Conservation (phyloP, 92 coral and sea anemone genomes). For the Porites lobata region DNA sequence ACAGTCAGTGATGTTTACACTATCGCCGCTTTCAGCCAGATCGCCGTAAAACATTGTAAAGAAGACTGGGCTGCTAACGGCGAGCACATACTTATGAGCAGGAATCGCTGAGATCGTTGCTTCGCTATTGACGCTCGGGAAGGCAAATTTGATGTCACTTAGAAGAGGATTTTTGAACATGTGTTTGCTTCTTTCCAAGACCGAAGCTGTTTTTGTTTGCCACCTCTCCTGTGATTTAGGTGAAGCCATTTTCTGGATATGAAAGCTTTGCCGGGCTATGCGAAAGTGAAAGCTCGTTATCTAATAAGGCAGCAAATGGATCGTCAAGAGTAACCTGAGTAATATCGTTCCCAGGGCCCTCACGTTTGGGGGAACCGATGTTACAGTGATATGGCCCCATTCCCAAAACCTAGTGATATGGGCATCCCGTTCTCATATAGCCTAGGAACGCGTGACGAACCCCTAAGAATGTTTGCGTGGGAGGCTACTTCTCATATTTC, state of each 20-base stretch:
- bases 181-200: not conserved
- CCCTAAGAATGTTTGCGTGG: no score
- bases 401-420: no score
- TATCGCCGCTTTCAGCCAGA: not conserved
- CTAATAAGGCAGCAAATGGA: no score
- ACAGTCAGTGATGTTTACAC: not conserved
- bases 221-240: not conserved
- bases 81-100: conserved; percentile 10
- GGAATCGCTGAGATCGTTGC: not conserved
- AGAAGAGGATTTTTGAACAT: not conserved
- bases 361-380: no score
- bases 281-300: no score
- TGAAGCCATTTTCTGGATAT: not conserved
- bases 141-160: not conserved
- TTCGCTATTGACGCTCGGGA: not conserved
- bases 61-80: conserved; percentile 5
- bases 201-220: not conserved
- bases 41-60: conserved; percentile 12
- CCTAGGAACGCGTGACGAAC: no score
- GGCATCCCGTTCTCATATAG: no score
- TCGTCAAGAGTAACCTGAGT: no score
- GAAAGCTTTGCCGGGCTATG: no score
- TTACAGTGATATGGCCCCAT: no score
- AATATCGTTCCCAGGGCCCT: no score
- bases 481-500: no score